Evolutionary conservation across 2,888 invertebrate genomes (phyloP).

Genomic region (Drosophila ustulata): DNA sequence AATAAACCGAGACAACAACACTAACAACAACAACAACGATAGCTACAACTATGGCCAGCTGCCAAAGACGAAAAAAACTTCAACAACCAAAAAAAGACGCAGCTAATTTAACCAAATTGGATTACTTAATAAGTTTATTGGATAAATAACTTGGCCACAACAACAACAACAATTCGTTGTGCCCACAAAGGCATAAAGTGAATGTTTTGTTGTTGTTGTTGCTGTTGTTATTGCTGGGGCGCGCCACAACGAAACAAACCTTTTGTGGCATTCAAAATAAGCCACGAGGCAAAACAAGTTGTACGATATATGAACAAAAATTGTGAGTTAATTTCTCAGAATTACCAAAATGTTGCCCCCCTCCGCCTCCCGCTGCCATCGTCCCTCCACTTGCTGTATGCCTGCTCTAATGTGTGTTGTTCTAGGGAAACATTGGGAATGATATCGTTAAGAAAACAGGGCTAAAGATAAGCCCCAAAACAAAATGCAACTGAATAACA

Average conservation of each 20-base stretch:
- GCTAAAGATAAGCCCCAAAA: slow-evolving; percentile 57
- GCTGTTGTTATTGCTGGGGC: slow-evolving; percentile 57
- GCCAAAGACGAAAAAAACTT: slow-evolving; percentile 23
- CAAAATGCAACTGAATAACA: slow-evolving; percentile 30
- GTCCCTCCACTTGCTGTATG: slow-evolving; percentile 10
- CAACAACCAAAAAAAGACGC: slow-evolving; percentile 58
- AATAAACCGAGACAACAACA: slow-evolving; percentile 22
- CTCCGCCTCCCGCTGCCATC: background rate
- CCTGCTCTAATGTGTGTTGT: slow-evolving; percentile 46
- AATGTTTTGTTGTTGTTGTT: slow-evolving; percentile 57
- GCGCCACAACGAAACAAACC: slow-evolving; percentile 72
- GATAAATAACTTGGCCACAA: slow-evolving; percentile 67
- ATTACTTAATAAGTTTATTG: slow-evolving; percentile 84
- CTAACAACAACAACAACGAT: slow-evolving; percentile 32
- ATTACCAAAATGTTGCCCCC: slow-evolving; percentile 61
- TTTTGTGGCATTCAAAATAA: slow-evolving; percentile 74
- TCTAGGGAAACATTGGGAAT: slow-evolving; percentile 70
- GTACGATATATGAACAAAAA: slow-evolving; percentile 63
- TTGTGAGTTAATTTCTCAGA: slow-evolving; percentile 82
- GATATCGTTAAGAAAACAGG: slow-evolving; percentile 56
- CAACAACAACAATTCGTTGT: slow-evolving; percentile 48
- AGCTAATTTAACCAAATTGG: slow-evolving; percentile 83
- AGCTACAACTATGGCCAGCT: slow-evolving; percentile 31
- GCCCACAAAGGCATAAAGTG: slow-evolving; percentile 59
- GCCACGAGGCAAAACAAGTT: slow-evolving; percentile 71